A percentile compares a stretch with the other conserved stretches of the same genome.
phyloP scores from a whole-genome alignment of 2,888 invertebrate genomes.

The Drosophila limbata region DNA sequence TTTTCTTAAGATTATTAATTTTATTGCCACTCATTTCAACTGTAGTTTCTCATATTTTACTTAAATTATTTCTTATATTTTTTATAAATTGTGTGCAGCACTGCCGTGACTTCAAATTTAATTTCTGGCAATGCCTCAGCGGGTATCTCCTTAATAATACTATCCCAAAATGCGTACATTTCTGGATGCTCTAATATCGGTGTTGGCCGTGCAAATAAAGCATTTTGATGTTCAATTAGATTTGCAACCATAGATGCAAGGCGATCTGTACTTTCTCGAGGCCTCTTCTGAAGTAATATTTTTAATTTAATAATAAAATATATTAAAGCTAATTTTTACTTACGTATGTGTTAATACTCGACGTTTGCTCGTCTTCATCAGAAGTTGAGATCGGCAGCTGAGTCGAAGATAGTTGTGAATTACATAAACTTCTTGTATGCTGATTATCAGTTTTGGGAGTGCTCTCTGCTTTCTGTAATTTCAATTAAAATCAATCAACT shows the following conservation, averaged over 20 bases:
- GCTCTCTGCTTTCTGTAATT: slow-evolving; percentile 2
- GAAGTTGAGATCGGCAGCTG: background rate
- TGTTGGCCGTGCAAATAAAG: background rate
- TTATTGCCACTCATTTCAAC: no score
- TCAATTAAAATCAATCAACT: background rate
- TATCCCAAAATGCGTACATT: slow-evolving; percentile 34
- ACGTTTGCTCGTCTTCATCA: slow-evolving; percentile 21
- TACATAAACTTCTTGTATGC: background rate
- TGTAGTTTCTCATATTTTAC: background rate
- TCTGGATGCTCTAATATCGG: slow-evolving; percentile 13
- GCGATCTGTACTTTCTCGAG: slow-evolving; percentile 3
- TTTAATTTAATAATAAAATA: background rate
- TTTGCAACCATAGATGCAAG: slow-evolving; percentile 13
- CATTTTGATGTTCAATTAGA: slow-evolving; percentile 26
- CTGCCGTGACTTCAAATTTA: slow-evolving; percentile 34
- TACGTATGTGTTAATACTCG: slow-evolving; percentile 5
- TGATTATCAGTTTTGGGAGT: background rate
- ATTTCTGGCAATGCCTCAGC: slow-evolving; percentile 32
- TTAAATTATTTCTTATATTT: slow-evolving; percentile 31
- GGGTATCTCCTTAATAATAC: slow-evolving; percentile 35
- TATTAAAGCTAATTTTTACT: background rate
- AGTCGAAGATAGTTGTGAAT: slow-evolving; percentile 1
- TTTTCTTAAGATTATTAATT: no score
- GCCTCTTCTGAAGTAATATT: slow-evolving; percentile 5
- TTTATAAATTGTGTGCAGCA: slow-evolving; percentile 30